phyloP scores from a whole-genome alignment of 92 coral and sea anemone species.

The Anthopleura xanthogrammica region DNA sequence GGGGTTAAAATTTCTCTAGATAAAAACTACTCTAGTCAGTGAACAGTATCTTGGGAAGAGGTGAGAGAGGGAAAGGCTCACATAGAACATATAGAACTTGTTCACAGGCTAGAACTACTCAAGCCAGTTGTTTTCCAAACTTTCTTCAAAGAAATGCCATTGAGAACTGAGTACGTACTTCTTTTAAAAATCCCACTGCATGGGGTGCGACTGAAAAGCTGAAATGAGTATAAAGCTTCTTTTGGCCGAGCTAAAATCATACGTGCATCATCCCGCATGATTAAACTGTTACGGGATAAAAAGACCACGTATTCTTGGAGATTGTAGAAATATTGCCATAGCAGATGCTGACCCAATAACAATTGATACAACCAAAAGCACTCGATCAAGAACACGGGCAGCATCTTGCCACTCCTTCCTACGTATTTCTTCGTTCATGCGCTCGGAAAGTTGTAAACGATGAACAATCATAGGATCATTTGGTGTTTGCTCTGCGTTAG shows the following conservation, averaged over 20 bases:
- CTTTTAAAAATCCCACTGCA: too few relatives aligned
- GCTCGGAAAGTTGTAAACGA: slow-evolving; percentile 45
- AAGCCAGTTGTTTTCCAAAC: neutral
- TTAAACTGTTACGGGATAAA: slow-evolving; percentile 53
- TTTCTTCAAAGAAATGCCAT: neutral
- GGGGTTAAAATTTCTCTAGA: too few relatives aligned
- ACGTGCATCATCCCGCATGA: neutral
- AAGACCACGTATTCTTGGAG: slow-evolving; percentile 80
- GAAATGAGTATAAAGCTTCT: too few relatives aligned
- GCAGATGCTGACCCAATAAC: slow-evolving; percentile 82
- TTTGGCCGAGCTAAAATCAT: too few relatives aligned
- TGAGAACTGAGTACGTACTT: neutral
- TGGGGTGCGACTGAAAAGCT: too few relatives aligned
- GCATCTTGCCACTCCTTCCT: slow-evolving; percentile 89
- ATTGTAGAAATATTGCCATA: slow-evolving; percentile 78
- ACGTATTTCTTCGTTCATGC: slow-evolving; percentile 60
- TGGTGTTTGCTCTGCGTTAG: slow-evolving; percentile 30
- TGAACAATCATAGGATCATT: slow-evolving; percentile 43
- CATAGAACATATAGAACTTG: neutral
- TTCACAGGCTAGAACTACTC: neutral
- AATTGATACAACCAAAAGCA: slow-evolving; percentile 71
- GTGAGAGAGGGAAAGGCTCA: too few relatives aligned
- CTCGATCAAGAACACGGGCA: slow-evolving; percentile 79
- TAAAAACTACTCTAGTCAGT: too few relatives aligned
- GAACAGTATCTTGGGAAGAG: too few relatives aligned